Base-by-base conservation (phyloP, 2,888 invertebrate genomes). In the Strigamia transsilvanica region DNA sequence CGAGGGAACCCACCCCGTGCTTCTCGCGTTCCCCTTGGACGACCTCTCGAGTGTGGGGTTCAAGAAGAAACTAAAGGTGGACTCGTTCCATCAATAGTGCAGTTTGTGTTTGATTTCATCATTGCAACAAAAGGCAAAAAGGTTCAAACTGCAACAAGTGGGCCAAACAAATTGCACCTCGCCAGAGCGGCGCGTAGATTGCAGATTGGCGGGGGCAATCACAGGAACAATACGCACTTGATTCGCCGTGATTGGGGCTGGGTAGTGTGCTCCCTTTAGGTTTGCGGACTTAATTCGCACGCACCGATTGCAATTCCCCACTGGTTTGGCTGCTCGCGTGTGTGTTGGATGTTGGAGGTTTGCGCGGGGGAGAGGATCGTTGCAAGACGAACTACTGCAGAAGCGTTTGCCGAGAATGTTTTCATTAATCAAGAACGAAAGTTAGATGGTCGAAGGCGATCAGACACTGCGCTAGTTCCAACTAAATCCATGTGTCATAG, bases 1-100 rank as follows among this genome's bases (percentile, higher is more conserved):
- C 10, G n/a, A 51, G 61, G 46, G 12, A 12, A 4, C 46, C 46
- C 46, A 12, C 46, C 46, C 46, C 46, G 12, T 15, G 46, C 13
- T 15, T 13, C n/a, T n/a, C 46, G 15, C 18, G 18, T 61, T 15
- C 61, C 23, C 61, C 23, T 51, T 51, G 61, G 61, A 61, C 61
- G 61, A 61, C 61, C 61, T 61, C 61, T 61, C 61, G 61, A 61
- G 61, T 61, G 61, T 61, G 61, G 61, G 61, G 61, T 61, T 61
- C 61, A 61, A 61, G 61, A 61, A 21, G 21, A 61, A 61, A 61
- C 61, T 61, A 61, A 61, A 61, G 61, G 61, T 61, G 61, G 61
- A 61, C 18, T 61, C 61, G 61, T 15, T 61, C 23, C 23, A 18
- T 61, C 18, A 61, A 61, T 61, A n/a, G 61, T 18, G 18, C 18